Evolutionary conservation across 2,113 vertebrate genomes (phyloP), one percentile per base, ranked within the genome.

Genomic region (Chrysemys picta): DNA sequence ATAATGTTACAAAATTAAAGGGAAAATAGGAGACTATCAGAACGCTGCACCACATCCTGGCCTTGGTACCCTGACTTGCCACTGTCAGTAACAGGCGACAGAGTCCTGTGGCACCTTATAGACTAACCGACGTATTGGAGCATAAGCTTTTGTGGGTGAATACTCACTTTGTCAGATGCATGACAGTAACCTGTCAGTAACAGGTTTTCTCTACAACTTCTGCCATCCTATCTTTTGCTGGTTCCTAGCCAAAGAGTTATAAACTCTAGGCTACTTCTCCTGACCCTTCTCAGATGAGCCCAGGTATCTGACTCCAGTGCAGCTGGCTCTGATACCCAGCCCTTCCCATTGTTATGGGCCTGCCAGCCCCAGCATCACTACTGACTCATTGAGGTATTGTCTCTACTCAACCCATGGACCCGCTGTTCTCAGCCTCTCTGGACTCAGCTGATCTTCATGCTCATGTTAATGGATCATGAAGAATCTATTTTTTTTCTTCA

Each of bases 371-470:
- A 75, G 69, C n/a, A 45, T 80, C 27, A 4, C 38, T 42, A 6
- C 4, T 57, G 3, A 35, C 42, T n/a, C 35, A 3, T 47, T 86
- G 10, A 10, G 7, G 49, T 21, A 25, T 13, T 1, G 47, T 45
- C n/a, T n/a, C 22, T 54, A 35, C 38, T 35, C 14, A 80, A 78
- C 49, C 16, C 75, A 57, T 62, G 7, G 4, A 82, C 6, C 1
- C n/a, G 47, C 54, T 83, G 38, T 54, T 21, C 25, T 53, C 52
- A 22, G 25, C 29, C 82, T 49, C 88, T 52, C 25, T 87, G 92
- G 14, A 90, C 57, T 0, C 0, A 9, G 21, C 2, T 91, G 25
- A 1, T 6, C 8, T 53, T 25, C 42, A 53, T 84, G 1, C 42
- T 87, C 27, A 2, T 62, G 35, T 8, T 50, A 59, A 52, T 29